phyloP scores from a whole-genome alignment of 2,113 vertebrate species.

The Nansenia antarctica region DNA sequence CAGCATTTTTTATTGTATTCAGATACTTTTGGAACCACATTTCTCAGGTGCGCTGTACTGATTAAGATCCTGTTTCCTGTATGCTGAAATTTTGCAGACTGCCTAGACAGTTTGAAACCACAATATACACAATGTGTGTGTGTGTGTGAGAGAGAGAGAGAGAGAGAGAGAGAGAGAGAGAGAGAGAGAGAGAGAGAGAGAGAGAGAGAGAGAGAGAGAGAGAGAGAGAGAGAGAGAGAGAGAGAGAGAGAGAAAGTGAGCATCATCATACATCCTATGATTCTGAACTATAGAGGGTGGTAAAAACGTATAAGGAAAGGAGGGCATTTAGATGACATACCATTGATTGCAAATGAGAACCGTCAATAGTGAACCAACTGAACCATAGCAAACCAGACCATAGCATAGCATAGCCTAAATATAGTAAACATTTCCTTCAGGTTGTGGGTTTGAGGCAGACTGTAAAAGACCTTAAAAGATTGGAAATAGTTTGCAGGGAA shows the following conservation, averaged over 20 bases:
- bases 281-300: slow-evolving; percentile 38
- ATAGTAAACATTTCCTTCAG: no score
- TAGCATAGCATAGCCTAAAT: slow-evolving; percentile 53
- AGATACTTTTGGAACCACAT: not conserved
- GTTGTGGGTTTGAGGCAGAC: slow-evolving; percentile 18
- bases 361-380: slow-evolving; percentile 29
- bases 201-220: not conserved
- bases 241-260: not conserved
- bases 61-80: slow-evolving; percentile 74
- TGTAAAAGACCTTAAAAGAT: slow-evolving; percentile 37
- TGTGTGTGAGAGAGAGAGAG: slow-evolving; percentile 2
- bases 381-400: slow-evolving; percentile 53
- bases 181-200: slow-evolving; percentile 11
- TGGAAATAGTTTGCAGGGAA: slow-evolving; percentile 38
- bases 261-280: slow-evolving; percentile 26
- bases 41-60: slow-evolving; percentile 28
- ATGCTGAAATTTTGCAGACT: slow-evolving; percentile 31
- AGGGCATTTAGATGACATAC: slow-evolving; percentile 64
- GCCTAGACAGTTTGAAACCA: slow-evolving; percentile 58
- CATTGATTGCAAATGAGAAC: slow-evolving; percentile 26
- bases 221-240: slow-evolving; percentile 20
- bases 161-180: not conserved
- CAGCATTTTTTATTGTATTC: not conserved
- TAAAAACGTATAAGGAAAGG: slow-evolving; percentile 50
- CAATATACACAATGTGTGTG: slow-evolving; percentile 52